Evolutionary conservation across 1,140 invertebrate genomes (phyloP).

Genomic region (Oppia nitens): DNA sequence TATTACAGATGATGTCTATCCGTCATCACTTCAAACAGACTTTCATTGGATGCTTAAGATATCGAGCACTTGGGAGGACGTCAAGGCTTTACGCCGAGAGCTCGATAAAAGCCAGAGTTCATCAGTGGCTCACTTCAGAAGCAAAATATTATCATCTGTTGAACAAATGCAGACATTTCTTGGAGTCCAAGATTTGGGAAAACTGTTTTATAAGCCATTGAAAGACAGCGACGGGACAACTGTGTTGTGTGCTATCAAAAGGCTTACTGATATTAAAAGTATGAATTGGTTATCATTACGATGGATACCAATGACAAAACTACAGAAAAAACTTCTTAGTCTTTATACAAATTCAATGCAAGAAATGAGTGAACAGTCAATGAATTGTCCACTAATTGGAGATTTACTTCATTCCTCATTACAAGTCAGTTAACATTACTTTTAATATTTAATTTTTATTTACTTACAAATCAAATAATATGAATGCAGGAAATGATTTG

Average conservation of each 20-base stretch:
- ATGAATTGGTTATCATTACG: conserved; percentile 51
- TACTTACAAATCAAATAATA: not conserved
- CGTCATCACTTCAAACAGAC: conserved; percentile 71
- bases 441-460: not conserved
- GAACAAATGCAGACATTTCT: conserved; percentile 80
- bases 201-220: conserved; percentile 75
- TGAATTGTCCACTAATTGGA: conserved; percentile 37
- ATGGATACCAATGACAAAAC: conserved; percentile 67
- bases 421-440: conserved; percentile 32
- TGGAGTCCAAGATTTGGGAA: conserved; percentile 74
- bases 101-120: conserved; percentile 84
- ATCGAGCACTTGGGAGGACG: conserved; percentile 80
- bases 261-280: conserved; percentile 57
- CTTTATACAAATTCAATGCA: too few species aligned
- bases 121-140: conserved; percentile 67
- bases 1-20: conserved; percentile 77
- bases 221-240: conserved; percentile 70
- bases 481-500: conserved; percentile 58
- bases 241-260: conserved; percentile 70
- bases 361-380: not conserved
- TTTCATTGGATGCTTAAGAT: conserved; percentile 97
- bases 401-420: conserved; percentile 66
- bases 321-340: conserved; percentile 30
- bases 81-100: conserved; percentile 66
- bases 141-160: conserved; percentile 74